These are phyloP conservation scores for Cephalopterus ornatus DNA, from an alignment of 2,113 vertebrate species.

Conservation along the genomic window DNA sequence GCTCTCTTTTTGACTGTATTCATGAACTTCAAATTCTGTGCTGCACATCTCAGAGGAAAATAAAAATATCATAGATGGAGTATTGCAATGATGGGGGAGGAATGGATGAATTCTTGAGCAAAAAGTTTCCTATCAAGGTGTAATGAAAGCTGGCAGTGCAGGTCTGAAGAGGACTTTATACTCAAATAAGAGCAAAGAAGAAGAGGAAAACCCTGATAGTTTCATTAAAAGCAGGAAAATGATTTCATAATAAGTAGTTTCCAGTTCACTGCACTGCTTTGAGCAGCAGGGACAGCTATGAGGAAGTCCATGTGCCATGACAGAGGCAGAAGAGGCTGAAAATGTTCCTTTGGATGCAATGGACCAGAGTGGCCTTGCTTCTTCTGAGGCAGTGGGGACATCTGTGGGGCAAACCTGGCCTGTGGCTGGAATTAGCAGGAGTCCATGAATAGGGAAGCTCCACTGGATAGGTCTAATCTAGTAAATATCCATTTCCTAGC, in stretches of 20 bases:
- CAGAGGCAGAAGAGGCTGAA: not conserved
- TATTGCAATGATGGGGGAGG: not conserved
- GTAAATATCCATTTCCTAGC: not conserved
- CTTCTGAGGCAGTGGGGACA: not conserved
- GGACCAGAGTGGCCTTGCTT: not conserved
- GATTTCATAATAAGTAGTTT: not conserved
- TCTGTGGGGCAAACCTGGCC: not conserved
- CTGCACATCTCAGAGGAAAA: not conserved
- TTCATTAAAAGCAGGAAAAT: not conserved
- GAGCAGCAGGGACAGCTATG: not conserved
- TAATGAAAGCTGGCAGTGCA: not conserved
- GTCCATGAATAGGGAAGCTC: not conserved
- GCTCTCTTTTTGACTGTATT: not conserved
- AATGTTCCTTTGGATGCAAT: not conserved
- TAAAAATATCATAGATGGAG: not conserved
- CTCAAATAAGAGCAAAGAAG: not conserved
- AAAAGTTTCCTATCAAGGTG: not conserved
- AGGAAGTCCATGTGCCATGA: rapidly evolving
- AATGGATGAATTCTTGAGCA: not conserved
- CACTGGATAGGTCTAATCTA: not conserved
- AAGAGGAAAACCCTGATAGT: not conserved
- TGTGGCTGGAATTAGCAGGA: not conserved
- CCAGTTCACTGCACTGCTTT: not conserved
- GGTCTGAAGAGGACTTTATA: not conserved
- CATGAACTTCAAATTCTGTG: not conserved